Evolutionary conservation across 37 sponge, comb jelly and placozoan species (phyloP), one percentile per base, ranked within the genome.

Genomic region (Dysidea cf. avara): DNA sequence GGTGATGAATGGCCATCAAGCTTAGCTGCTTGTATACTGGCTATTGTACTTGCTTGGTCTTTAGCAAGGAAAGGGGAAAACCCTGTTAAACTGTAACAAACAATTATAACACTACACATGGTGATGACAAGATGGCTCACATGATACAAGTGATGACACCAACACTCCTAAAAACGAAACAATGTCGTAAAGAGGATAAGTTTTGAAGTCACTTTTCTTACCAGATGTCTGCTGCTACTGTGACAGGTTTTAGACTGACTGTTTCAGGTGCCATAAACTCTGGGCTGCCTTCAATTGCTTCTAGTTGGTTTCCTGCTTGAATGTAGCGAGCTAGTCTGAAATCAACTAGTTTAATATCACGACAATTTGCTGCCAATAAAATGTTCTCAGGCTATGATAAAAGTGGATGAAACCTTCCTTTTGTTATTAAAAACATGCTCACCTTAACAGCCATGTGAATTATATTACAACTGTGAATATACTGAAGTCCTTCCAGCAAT

Each of bases 211-310:
- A 11, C 80, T 80, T 17, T 71, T 56, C 57, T 80, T 86, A 43
- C 86, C 86, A 86, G 24, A 86, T 74, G 39, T 86, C 86, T 33
- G 86, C 74, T 26, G 75, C 74, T 52, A 68, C 46, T 6, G 80
- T 79, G 34, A 86, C 51, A 48, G 86, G 80, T 39, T 74, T 58
- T 18, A 73, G 50, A 47, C 17, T 55, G 21, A 86, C 68, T n/a
- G 56, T 74, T 32, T 86, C 86, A n/a, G 86, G 86, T 14, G 86
- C 74, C 51, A 78, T 54, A 28, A 68, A 78, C 47, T 78, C 78
- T 34, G 57, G 50, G 25, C 58, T 53, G 28, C 72, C 31, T 18
- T 29, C 32, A 16, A 13, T 26, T 33, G 57, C 48, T 17, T 66
- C 47, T 3, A 84, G 50, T 46, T 84, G 78, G 36, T 76, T 76